Evolutionary conservation across 2,888 invertebrate genomes (phyloP), one percentile per base, ranked within the genome.

Genomic region (Psococerastis gibbosa): DNA sequence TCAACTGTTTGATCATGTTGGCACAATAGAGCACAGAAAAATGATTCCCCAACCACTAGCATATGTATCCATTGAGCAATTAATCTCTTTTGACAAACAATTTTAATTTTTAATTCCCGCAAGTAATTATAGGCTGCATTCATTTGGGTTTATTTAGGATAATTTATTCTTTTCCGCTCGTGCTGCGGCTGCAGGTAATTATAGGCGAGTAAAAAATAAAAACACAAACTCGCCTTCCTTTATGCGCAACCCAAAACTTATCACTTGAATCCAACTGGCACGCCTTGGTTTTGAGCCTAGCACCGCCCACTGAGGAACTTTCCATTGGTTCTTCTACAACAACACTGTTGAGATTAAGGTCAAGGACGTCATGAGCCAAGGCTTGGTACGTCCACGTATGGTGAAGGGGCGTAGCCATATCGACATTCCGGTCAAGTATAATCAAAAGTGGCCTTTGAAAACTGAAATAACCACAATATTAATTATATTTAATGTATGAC

Each of bases 361-460:
- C 88, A 45, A 98, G 62, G 3, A 97, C 83, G 68, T 99, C 98
- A 62, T 98, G 97, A 18, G 89, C 81, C 44, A 99, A 64, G 1
- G 98, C 97, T 63, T 99, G 98, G 62, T 99, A 99, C 0, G 97
- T 98, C 98, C 98, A 99, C 1, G 98, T 95, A 62, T 99, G 98
- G 67, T 97, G 97, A 47, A 99, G 65, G 18, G 94, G 94, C 33
- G 97, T 98, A 2, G 95, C 94, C 74, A 99, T 77, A 61, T 97
- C 97, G 50, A 94, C 71, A 62, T 88, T 92, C 47, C 97, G 72
- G 61, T 98, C 97, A 45, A 97, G 66, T 47, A 98, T 66, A 50
- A 98, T 79, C 23, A 98, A 66, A 54, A 98, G 69, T 0, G 97
- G 97, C 41, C 97, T 68, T 55, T 94, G 92, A 60, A 94, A 94